Evolutionary conservation across 2,888 invertebrate genomes (phyloP).

Genomic region (Trichogramma evanescens): DNA sequence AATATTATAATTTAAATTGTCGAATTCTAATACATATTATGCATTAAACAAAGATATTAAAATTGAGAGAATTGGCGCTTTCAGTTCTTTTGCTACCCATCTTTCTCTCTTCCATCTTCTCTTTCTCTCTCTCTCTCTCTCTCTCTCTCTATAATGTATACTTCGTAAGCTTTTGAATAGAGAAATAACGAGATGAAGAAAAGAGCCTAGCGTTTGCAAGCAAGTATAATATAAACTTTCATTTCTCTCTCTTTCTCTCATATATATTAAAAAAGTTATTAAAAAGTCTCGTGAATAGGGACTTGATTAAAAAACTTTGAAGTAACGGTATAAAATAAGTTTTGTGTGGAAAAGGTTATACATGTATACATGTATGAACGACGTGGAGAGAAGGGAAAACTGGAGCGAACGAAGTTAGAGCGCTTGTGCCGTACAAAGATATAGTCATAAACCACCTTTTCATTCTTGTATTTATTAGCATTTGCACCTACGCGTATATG

Average conservation of each 20-base stretch:
- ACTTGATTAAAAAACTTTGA: slow-evolving; percentile 22
- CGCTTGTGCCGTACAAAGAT: no score
- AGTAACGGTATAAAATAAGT: slow-evolving; percentile 16
- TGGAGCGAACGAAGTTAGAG: slow-evolving; percentile 2
- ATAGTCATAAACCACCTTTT: no score
- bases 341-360: background rate
- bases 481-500: background rate
- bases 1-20: no score
- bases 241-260: background rate
- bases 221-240: slow-evolving; percentile 10
- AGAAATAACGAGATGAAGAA: slow-evolving; percentile 4
- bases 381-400: slow-evolving; percentile 1
- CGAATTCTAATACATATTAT: no score
- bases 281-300: slow-evolving; percentile 13
- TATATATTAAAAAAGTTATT: slow-evolving; percentile 21
- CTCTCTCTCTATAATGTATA: background rate
- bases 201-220: background rate
- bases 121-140: background rate
- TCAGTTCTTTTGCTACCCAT: background rate
- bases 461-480: slow-evolving; percentile 1
- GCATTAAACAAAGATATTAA: background rate
- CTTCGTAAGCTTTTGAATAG: slow-evolving; percentile 5
- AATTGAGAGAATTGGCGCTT: slow-evolving; percentile 1
- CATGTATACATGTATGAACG: no score
- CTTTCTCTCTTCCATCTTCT: background rate